Percentiles rank a stretch among this genome's conserved stretches.
phyloP scores from a whole-genome alignment of 30 jellyfish, hydroid and myxozoan genomes.

The Calvadosia cruxmelitensis region DNA sequence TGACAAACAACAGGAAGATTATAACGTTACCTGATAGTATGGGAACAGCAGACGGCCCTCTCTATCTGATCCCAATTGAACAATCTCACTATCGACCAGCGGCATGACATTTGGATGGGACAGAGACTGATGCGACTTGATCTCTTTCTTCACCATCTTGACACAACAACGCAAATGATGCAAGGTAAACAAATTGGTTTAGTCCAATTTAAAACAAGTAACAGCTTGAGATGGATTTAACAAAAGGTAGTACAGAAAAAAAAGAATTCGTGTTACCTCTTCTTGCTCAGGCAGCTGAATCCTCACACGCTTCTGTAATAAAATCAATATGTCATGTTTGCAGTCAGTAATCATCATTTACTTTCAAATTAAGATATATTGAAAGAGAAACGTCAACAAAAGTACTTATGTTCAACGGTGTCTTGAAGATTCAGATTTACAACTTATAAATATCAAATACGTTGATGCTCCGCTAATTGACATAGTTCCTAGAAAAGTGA shows the following conservation, averaged over 20 bases:
- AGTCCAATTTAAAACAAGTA: not conserved
- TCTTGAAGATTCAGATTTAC: too few species aligned
- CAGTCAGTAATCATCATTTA: too few species aligned
- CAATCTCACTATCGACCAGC: constrained; percentile 77
- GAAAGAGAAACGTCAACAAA: too few species aligned
- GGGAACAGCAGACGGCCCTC: constrained; percentile 93
- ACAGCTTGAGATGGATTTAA: not conserved
- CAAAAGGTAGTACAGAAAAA: too few species aligned
- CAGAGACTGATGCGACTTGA: constrained; percentile 52
- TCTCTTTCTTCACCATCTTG: constrained; percentile 85
- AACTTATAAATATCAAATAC: too few species aligned
- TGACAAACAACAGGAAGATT: too few species aligned
- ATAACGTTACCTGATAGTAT: constrained; percentile 53
- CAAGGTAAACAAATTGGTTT: not conserved
- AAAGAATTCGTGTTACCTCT: too few species aligned
- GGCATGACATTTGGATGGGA: constrained; percentile 76
- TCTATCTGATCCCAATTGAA: constrained; percentile 32
- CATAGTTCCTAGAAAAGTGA: too few species aligned
- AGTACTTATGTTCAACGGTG: too few species aligned
- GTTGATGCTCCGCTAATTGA: too few species aligned
- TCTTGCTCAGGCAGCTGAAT: constrained; percentile 87
- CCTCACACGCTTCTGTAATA: constrained; percentile 63
- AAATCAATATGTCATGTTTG: too few species aligned
- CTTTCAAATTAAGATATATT: too few species aligned
- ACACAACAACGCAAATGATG: not conserved